Percentiles rank a stretch among this genome's conserved stretches.
phyloP scores from a whole-genome alignment of 1,140 invertebrate species.

The Zaprionus vittiger region DNA sequence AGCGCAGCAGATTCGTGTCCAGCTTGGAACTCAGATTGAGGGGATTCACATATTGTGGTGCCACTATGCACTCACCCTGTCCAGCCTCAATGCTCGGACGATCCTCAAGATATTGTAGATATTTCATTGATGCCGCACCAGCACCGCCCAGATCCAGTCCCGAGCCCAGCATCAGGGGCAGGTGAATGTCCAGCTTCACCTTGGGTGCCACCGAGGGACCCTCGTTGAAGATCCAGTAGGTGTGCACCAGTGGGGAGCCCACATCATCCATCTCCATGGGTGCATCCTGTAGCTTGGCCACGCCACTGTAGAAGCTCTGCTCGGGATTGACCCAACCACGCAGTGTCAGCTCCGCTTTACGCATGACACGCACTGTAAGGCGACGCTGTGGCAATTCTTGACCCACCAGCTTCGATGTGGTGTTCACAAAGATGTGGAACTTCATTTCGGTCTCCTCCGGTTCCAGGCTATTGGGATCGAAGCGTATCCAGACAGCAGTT shows the following conservation, averaged over 20 bases:
- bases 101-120: constrained; percentile 95
- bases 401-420: constrained; percentile 91
- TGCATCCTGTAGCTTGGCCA: constrained; percentile 90
- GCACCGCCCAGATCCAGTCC: constrained; percentile 84
- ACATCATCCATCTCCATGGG: constrained; percentile 94
- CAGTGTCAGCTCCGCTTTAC: constrained; percentile 92
- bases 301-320: constrained; percentile 94
- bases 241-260: constrained; percentile 93
- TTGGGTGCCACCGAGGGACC: constrained; percentile 93
- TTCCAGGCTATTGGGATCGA: constrained; percentile 90
- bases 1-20: constrained; percentile 13
- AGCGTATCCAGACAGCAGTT: constrained; percentile 89
- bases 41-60: constrained; percentile 88
- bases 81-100: constrained; percentile 89
- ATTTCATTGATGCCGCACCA: constrained; percentile 88
- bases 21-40: constrained; percentile 87
- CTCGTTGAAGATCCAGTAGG: constrained; percentile 93
- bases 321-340: constrained; percentile 89
- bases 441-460: constrained; percentile 89
- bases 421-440: constrained; percentile 92
- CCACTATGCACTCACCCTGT: constrained; percentile 87
- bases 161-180: constrained; percentile 95
- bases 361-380: constrained; percentile 89
- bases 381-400: constrained; percentile 85
- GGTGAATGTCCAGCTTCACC: constrained; percentile 92